phyloP scores from a whole-genome alignment of 2,113 vertebrate species.

The Romanogobio albipinnatus region DNA sequence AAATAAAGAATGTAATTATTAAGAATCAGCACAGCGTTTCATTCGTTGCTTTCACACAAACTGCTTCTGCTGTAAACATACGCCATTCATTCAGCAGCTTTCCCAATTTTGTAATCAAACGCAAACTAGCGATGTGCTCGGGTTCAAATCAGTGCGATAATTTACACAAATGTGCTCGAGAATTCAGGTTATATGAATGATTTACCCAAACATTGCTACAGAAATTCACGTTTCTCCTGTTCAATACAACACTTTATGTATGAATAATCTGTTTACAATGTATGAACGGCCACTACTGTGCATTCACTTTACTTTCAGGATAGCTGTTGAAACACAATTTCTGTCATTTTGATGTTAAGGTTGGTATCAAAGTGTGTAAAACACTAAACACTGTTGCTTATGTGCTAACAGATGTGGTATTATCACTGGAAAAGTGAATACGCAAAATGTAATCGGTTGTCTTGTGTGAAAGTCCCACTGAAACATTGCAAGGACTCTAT shows the following conservation, averaged over 20 bases:
- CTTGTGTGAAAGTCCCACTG: slow-evolving; percentile 8
- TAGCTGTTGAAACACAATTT: background rate
- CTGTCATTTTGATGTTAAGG: background rate
- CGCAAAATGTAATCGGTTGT: background rate
- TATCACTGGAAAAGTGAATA: background rate
- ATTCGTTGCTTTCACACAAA: slow-evolving; percentile 4
- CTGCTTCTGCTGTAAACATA: background rate
- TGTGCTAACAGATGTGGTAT: background rate
- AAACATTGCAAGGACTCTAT: slow-evolving; percentile 18
- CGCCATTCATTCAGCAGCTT: background rate
- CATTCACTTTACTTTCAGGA: background rate
- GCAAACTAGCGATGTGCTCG: background rate
- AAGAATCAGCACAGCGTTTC: background rate
- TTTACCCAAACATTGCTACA: background rate
- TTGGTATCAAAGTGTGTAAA: background rate
- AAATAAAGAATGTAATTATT: background rate
- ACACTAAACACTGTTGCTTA: background rate
- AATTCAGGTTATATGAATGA: background rate
- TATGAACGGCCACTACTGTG: background rate
- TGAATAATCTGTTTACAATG: background rate
- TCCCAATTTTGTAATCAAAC: too few species aligned
- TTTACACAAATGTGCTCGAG: too few species aligned
- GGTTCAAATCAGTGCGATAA: too few species aligned
- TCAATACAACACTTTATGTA: background rate
- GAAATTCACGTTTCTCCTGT: too few species aligned